Base-by-base conservation (phyloP, 2,888 invertebrate genomes). In the Andrena praecox region DNA sequence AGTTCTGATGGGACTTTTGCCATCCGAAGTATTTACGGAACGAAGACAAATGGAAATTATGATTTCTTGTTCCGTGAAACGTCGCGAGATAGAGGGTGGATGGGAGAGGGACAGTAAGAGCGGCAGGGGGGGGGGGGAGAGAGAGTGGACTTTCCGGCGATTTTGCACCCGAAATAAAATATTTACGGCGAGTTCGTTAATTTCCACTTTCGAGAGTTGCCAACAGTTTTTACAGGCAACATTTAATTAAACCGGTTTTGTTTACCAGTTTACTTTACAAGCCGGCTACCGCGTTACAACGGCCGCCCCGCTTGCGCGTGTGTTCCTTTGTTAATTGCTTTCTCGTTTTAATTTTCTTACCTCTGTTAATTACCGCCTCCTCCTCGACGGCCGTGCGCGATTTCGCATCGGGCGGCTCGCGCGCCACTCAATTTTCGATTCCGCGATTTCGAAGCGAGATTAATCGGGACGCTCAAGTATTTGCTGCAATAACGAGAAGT, bases 21-120 rank as follows among this genome's bases (percentile, higher is more conserved):
- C 60, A 78, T 79, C 79, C 82, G 42, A 79, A 82, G 63, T 84
- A 82, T 84, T 84, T 84, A 82, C 84, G 82, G 76, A 84, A 79
- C 78, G 82, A 84, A 82, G 84, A 84, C 82, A 84, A 84, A 84
- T 84, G 84, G 79, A 84, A 82, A 84, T 84, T 84, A 84, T 84
- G 84, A 82, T 84, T 82, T 84, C 84, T 84, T 82, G 79, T 84
- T 75, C 75, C 24, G 60, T 54, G 68, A 29, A 52, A 73, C 60
- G 74, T 71, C 52, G 60, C 48, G 10, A 6, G 24, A 7, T 12
- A 20, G 33, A 29, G 2, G 20, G 7, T 0, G 20, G 16, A 12
- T 6, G 10, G 10, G 29, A 24, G 10, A 16, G 27, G 20, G 24
- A 24, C 1, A 20, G 31, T 12, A 12, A 42, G 31, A 59, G n/a